Percentiles rank a stretch among this genome's conserved stretches.
phyloP scores from a whole-genome alignment of 2,797 vertebrate genomes.

The Lacerta bilineata region DNA sequence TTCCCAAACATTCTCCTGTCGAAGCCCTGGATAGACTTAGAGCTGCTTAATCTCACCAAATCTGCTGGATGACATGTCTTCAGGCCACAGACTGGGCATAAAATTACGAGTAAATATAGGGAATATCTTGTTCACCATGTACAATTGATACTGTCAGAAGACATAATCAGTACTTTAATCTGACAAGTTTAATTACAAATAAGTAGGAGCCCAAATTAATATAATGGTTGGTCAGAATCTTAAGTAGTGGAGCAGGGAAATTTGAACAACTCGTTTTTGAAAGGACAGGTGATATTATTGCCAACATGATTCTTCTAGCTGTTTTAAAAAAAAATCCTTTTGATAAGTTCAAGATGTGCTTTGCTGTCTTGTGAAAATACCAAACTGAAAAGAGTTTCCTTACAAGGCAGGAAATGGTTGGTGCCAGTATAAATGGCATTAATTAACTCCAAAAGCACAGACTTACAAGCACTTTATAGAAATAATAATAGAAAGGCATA shows the following conservation, averaged over 20 bases:
- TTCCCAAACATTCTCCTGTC: background rate
- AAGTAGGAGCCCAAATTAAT: background rate
- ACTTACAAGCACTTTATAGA: constrained; percentile 20
- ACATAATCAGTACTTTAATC: background rate
- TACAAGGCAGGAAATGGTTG: constrained; percentile 25
- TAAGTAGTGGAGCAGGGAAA: background rate
- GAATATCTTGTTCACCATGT: background rate
- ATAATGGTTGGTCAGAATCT: background rate
- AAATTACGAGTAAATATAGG: background rate
- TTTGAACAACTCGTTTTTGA: background rate
- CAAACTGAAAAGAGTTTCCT: background rate
- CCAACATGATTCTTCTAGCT: background rate
- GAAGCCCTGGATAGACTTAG: background rate
- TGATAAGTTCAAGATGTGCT: constrained; percentile 11
- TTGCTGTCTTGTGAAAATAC: constrained; percentile 36
- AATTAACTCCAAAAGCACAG: constrained; percentile 23
- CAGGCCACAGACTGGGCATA: background rate
- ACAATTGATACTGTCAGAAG: background rate
- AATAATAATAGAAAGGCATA: constrained; percentile 29
- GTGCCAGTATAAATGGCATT: constrained; percentile 8
- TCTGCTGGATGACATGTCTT: background rate
- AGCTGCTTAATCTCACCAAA: background rate
- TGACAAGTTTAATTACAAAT: background rate
- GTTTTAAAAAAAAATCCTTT: background rate
- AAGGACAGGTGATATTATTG: background rate